Evolutionary conservation across 1,140 invertebrate species (phyloP).

Genomic region (Pseudomyrmex sp.): DNA sequence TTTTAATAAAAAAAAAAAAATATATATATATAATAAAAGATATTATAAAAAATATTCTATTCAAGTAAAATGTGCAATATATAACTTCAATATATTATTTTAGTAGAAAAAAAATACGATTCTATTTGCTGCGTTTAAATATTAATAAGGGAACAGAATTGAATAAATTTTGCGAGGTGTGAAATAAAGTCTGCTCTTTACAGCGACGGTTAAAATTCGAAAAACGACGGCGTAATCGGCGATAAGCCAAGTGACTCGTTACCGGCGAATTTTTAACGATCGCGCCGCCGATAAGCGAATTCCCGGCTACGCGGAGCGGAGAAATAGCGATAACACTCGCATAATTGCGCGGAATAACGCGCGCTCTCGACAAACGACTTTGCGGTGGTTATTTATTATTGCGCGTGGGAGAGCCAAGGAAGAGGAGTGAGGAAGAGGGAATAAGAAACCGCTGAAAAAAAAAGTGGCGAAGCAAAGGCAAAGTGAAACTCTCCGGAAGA

Average conservation of each 20-base stretch:
- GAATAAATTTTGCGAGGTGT: not conserved
- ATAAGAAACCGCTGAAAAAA: constrained; percentile 40
- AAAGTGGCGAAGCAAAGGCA: constrained; percentile 39
- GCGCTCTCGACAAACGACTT: constrained; percentile 47
- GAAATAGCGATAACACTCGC: constrained; percentile 36
- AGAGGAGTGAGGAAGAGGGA: not conserved
- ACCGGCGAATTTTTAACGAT: constrained; percentile 41
- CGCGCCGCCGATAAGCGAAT: constrained; percentile 25
- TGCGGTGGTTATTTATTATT: constrained; percentile 58
- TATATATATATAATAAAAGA: too few species aligned
- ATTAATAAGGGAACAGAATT: too few species aligned
- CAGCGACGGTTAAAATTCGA: not conserved
- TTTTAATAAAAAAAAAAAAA: too few species aligned
- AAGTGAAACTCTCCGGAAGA: constrained; percentile 43
- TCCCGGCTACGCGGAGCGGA: not conserved
- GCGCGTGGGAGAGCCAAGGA: constrained; percentile 37
- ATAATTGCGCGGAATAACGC: constrained; percentile 49
- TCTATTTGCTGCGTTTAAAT: not conserved
- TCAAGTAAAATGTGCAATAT: too few species aligned
- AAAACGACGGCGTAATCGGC: constrained; percentile 6
- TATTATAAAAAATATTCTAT: too few species aligned
- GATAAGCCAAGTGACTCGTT: constrained; percentile 49
- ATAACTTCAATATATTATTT: too few species aligned
- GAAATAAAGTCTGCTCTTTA: not conserved
- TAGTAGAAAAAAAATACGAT: not conserved